Evolutionary conservation across 2,888 invertebrate species (phyloP).

Genomic region (Tyria jacobaeae): DNA sequence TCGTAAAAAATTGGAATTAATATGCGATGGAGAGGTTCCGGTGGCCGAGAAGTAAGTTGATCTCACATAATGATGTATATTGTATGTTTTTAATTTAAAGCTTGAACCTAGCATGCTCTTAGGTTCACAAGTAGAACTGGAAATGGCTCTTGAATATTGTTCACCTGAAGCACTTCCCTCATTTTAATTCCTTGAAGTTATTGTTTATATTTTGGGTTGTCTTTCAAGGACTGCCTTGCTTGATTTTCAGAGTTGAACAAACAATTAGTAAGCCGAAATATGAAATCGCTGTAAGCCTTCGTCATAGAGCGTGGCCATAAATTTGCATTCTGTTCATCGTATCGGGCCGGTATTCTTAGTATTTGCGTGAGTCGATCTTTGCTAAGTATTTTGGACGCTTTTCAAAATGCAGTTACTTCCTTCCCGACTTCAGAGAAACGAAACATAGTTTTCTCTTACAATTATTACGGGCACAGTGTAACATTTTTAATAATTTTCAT

Average conservation of each 20-base stretch:
- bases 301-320: slow-evolving; percentile 31
- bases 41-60: slow-evolving; percentile 43
- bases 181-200: neutral
- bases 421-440: slow-evolving; percentile 42
- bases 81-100: neutral
- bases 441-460: slow-evolving; percentile 13
- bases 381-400: slow-evolving; percentile 43
- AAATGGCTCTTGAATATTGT: no score
- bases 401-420: slow-evolving; percentile 44
- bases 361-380: slow-evolving; percentile 39
- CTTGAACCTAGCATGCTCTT: neutral
- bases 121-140: neutral
- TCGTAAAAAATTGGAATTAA: slow-evolving; percentile 37
- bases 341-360: slow-evolving; percentile 39
- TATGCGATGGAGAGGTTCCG: slow-evolving; percentile 26
- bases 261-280: slow-evolving; percentile 6
- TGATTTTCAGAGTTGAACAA: slow-evolving; percentile 6
- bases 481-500: neutral
- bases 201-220: neutral
- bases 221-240: slow-evolving; percentile 9
- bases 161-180: neutral
- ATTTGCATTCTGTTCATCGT: slow-evolving; percentile 37
- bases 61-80: slow-evolving; percentile 3
- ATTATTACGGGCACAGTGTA: neutral
- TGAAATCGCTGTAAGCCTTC: slow-evolving; percentile 3